Base-by-base conservation (phyloP, 2,888 invertebrate genomes). In the Myathropa florea region DNA sequence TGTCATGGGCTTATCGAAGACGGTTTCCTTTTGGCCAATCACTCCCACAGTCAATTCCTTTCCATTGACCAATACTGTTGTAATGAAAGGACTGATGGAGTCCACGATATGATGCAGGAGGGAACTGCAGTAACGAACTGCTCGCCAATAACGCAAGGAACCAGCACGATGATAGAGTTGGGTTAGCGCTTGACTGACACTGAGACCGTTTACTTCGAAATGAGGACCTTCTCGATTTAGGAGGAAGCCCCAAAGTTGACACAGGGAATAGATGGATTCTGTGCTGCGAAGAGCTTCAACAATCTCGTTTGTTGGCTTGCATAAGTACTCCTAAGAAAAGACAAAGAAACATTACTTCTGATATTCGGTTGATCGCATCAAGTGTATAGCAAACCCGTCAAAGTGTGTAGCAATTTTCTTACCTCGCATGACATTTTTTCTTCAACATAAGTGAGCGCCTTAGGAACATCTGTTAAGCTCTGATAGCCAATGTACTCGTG, bases 1-100 rank as follows among this genome's bases (percentile, higher is more conserved):
- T 0, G 98, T 98, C 95, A 99, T 96, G 0, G 99, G 99, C 91
- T 98, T 98, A 93, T 98, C 98, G 90, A 99, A 97, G n/a, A 98
- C 97, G 0, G 97, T 97, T 93, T 99, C 99, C 89, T 98, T 96
- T 89, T 97, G 97, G 0, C 98, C 98, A 90, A 98, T 97, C 72
- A 98, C 97, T 30, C 99, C 99, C 1, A 99, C 97, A 0, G 98
- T 98, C 94, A 93, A 86, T 95, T 99, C 98, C 93, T 99, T 99
- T 86, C 99, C 99, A 93, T 98, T 97, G 57, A 99, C 99, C 64
- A 99, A 94, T 88, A 99, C 97, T 0, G 98, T 97, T 57, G 99
- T 99, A 90, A 99, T 98, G 91, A 98, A 98, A 4, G 99, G 99
- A 93, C 98, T 98, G 90, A 99, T 97, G 88, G 98, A 98, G 93